A percentile compares a stretch with the other conserved stretches of the same genome.
phyloP scores from a whole-genome alignment of 2,113 vertebrate genomes.

The Plecturocebus donacophilus region DNA sequence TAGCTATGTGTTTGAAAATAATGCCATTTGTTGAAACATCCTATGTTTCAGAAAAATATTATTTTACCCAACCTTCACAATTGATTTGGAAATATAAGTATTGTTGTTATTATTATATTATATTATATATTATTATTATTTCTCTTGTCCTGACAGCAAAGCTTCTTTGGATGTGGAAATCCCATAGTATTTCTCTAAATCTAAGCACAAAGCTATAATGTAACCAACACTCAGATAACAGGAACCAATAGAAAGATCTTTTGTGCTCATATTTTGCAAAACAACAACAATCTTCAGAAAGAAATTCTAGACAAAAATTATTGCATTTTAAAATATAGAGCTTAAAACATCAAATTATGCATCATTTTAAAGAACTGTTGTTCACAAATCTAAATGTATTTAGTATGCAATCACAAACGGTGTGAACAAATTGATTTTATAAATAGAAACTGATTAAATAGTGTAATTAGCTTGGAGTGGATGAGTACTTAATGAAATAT shows the following conservation, averaged over 20 bases:
- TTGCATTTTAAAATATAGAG: constrained; percentile 10
- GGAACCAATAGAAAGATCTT: background rate
- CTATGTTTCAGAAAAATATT: background rate
- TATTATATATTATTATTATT: background rate
- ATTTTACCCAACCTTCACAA: background rate
- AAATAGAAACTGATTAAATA: constrained; percentile 64
- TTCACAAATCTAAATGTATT: constrained; percentile 49
- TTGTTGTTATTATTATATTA: background rate
- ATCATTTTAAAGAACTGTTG: constrained; percentile 26
- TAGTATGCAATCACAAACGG: constrained; percentile 36
- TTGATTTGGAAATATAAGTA: background rate
- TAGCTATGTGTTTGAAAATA: constrained; percentile 3
- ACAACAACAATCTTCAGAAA: constrained; percentile 18
- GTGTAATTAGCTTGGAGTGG: constrained; percentile 47
- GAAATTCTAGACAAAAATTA: constrained; percentile 24
- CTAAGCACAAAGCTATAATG: background rate
- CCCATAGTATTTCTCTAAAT: background rate
- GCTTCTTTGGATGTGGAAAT: background rate
- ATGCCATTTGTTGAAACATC: background rate
- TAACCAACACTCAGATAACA: background rate
- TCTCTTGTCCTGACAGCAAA: background rate
- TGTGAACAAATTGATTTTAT: constrained; percentile 51
- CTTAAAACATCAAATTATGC: background rate
- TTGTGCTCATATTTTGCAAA: background rate
- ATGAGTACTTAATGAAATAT: constrained; percentile 57